Evolutionary conservation across 2,113 vertebrate species (phyloP).

Genomic region (Ptilonorhynchus violaceus): DNA sequence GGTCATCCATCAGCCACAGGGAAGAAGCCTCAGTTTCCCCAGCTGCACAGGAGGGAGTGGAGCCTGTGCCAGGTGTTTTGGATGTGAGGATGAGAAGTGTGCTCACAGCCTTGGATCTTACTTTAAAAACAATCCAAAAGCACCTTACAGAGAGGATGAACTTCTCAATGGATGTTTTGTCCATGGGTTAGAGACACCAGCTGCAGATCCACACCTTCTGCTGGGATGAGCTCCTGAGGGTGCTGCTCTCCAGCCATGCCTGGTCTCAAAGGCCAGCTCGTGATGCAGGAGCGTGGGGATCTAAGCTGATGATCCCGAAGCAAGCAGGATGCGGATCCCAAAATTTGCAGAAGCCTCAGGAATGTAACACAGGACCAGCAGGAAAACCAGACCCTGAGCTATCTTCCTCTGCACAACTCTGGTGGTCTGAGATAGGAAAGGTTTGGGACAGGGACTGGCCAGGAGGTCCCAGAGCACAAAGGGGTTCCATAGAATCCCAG

Average conservation of each 20-base stretch:
- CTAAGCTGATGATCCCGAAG: background rate
- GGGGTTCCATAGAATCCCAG: background rate
- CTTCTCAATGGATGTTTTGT: background rate
- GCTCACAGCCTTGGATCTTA: background rate
- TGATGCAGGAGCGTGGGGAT: background rate
- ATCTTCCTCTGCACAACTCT: background rate
- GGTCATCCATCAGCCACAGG: background rate
- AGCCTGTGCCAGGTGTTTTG: background rate
- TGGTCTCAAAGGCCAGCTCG: background rate
- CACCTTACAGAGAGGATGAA: background rate
- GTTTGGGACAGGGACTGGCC: background rate
- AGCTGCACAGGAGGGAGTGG: background rate
- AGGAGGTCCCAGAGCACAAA: background rate
- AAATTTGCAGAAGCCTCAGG: background rate
- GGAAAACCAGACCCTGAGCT: background rate
- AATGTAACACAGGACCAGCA: background rate
- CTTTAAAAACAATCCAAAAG: background rate
- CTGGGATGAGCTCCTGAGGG: background rate
- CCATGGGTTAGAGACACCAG: background rate
- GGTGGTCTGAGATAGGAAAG: background rate
- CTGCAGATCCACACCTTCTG: background rate
- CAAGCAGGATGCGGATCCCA: background rate
- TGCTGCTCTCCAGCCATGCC: background rate
- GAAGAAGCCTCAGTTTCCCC: conserved; percentile 27
- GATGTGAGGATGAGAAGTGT: rapidly evolving